Evolutionary conservation across 2,113 vertebrate genomes (phyloP).

Genomic region (Onychostoma macrolepis): DNA sequence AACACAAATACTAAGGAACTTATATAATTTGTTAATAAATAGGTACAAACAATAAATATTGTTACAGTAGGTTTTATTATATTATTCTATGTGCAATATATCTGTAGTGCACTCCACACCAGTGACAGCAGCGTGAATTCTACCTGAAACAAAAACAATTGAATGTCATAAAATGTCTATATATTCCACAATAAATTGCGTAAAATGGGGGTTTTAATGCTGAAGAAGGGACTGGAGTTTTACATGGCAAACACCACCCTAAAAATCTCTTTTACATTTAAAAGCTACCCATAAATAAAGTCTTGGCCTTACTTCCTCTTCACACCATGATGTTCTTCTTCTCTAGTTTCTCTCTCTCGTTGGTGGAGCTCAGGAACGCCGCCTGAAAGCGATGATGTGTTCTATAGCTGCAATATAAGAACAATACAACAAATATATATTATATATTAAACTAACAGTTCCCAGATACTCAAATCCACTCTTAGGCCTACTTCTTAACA

Average conservation of each 20-base stretch:
- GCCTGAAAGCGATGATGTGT: slow-evolving; percentile 45
- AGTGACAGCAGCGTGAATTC: slow-evolving; percentile 8
- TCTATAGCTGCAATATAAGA: slow-evolving; percentile 36
- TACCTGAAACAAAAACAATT: slow-evolving; percentile 1
- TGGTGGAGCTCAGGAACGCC: slow-evolving; percentile 28
- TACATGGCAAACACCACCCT: not conserved
- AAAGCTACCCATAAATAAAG: not conserved
- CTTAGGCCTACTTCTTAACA: not conserved
- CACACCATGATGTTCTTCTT: slow-evolving; percentile 38
- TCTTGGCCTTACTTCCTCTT: not conserved
- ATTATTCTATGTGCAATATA: slow-evolving; percentile 3
- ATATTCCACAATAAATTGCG: not conserved
- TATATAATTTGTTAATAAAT: slow-evolving; percentile 29
- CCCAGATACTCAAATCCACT: not conserved
- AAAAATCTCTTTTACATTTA: not conserved
- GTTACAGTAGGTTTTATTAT: slow-evolving; percentile 1
- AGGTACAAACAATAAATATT: slow-evolving; percentile 44
- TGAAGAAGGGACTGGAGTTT: not conserved
- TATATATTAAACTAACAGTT: not conserved
- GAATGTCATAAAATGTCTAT: not conserved
- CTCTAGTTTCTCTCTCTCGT: slow-evolving; percentile 44
- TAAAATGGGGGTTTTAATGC: not conserved
- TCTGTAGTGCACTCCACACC: not conserved
- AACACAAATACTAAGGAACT: not conserved
- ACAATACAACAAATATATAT: not conserved